Evolutionary conservation across 2,113 vertebrate species (phyloP).

Genomic region (Eulemur macaco): DNA sequence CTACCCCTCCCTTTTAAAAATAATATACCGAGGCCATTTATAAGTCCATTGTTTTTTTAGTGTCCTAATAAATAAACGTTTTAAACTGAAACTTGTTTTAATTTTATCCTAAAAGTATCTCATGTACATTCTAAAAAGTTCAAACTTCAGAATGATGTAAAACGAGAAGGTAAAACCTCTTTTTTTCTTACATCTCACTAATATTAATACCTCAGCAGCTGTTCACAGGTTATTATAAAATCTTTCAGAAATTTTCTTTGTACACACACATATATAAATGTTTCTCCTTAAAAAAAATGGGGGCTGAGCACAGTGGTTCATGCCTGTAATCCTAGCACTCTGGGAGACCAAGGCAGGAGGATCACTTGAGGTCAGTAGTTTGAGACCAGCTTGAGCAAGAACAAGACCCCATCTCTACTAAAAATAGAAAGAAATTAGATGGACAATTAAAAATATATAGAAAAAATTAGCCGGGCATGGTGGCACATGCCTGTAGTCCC

Average conservation of each 20-base stretch:
- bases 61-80: conserved; percentile 30
- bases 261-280: neutral
- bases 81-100: neutral
- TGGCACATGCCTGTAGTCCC: too few species aligned
- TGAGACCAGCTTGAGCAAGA: too few species aligned
- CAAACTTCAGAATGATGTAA: neutral
- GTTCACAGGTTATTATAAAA: neutral
- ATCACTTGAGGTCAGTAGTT: too few species aligned
- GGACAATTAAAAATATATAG: too few species aligned
- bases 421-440: too few species aligned
- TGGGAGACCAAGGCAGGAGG: too few species aligned
- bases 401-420: too few species aligned
- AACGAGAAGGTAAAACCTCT: neutral
- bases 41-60: neutral
- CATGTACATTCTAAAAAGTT: neutral
- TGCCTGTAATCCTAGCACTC: too few species aligned
- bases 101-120: conserved; percentile 19
- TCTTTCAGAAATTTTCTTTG: neutral
- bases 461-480: too few species aligned
- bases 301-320: accelerated
- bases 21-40: neutral
- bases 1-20: neutral
- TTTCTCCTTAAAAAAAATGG: neutral
- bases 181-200: neutral
- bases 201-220: neutral